A percentile compares a stretch with the other conserved stretches of the same genome.
Conservation (phyloP, 2,888 invertebrate species). For the Xestia c-nigrum region DNA sequence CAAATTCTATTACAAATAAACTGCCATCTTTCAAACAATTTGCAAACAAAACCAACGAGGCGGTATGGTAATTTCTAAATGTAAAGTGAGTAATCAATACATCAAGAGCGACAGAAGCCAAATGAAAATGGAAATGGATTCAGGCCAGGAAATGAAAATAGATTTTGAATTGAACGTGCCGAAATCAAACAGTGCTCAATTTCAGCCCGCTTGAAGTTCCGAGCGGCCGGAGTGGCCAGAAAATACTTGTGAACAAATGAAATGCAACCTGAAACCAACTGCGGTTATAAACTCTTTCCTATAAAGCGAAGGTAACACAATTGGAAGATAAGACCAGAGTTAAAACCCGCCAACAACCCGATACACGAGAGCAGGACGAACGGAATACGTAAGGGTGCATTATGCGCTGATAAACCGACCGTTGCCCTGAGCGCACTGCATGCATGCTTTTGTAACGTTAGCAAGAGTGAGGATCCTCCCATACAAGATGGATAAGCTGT, state of each 20-base stretch:
- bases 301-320: constrained; percentile 47
- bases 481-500: background rate
- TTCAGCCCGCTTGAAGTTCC: constrained; percentile 55
- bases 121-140: constrained; percentile 75
- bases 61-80: constrained; percentile 66
- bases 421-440: background rate
- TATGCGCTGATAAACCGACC: constrained; percentile 28
- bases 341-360: constrained; percentile 37
- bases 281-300: constrained; percentile 56
- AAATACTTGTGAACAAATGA: constrained; percentile 65
- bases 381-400: constrained; percentile 24
- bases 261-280: constrained; percentile 48
- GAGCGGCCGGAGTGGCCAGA: constrained; percentile 47
- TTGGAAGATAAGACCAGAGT: constrained; percentile 48
- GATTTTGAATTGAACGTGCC: constrained; percentile 73
- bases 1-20: constrained; percentile 52
- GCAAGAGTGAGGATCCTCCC: background rate
- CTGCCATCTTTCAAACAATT: constrained; percentile 60
- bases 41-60: constrained; percentile 60
- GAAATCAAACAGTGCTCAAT: constrained; percentile 72
- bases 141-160: constrained; percentile 73
- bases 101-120: constrained; percentile 71
- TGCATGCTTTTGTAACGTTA: constrained; percentile 15
- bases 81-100: constrained; percentile 73
- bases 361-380: constrained; percentile 29